Conservation (phyloP, 30 jellyfish, hydroid and myxozoan species). For the Hydractinia echinata region DNA sequence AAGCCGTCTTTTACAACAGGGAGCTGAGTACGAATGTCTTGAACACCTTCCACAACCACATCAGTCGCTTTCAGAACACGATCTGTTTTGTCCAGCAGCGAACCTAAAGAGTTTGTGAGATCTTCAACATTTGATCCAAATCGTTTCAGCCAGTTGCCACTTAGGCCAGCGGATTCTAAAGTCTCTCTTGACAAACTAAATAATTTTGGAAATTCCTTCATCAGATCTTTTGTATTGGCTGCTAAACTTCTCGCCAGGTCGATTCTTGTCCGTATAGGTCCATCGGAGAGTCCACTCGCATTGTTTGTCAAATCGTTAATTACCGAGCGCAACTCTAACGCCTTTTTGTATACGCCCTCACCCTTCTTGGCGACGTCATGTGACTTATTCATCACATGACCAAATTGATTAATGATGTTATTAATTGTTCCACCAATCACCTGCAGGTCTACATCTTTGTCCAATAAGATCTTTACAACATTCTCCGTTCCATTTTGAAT, state of each 20-base stretch:
- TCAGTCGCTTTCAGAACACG: constrained; percentile 57
- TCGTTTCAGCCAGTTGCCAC: constrained; percentile 55
- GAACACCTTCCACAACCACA: constrained; percentile 43
- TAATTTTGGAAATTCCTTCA: constrained; percentile 53
- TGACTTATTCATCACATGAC: constrained; percentile 45
- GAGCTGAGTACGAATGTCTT: constrained; percentile 40
- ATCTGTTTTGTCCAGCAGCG: constrained; percentile 47
- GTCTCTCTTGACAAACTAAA: constrained; percentile 39
- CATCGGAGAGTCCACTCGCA: constrained; percentile 26
- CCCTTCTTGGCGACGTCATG: constrained; percentile 52
- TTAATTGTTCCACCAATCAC: constrained; percentile 32
- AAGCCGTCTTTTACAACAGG: constrained; percentile 37
- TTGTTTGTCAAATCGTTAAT: constrained; percentile 14
- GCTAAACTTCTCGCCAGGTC: constrained; percentile 49
- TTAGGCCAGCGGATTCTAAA: constrained; percentile 68
- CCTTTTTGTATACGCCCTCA: constrained; percentile 39
- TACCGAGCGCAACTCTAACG: constrained; percentile 19
- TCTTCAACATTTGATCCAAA: constrained; percentile 41
- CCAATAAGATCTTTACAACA: constrained; percentile 42
- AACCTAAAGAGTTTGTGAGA: constrained; percentile 36
- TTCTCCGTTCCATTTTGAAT: constrained; percentile 45
- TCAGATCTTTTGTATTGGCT: constrained; percentile 41
- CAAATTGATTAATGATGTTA: constrained; percentile 40
- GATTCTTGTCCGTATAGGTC: constrained; percentile 59
- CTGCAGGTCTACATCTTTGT: constrained; percentile 65